Evolutionary conservation across 1,140 invertebrate genomes (phyloP).

Genomic region (Philotrypesis tridentata): DNA sequence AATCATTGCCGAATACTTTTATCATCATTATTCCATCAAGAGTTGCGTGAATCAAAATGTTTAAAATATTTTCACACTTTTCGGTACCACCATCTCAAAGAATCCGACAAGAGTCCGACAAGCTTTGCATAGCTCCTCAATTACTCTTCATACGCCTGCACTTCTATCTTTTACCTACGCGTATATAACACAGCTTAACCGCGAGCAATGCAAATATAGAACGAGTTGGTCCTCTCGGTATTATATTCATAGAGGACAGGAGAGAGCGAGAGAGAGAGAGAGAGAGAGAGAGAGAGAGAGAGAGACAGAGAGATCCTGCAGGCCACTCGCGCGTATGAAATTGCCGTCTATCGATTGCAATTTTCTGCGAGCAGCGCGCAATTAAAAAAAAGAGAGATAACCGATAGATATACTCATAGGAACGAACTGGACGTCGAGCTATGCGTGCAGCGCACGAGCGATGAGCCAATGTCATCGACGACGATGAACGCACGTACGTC

Average conservation of each 20-base stretch:
- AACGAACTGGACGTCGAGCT: no score
- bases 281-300: no score
- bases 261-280: no score
- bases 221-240: background rate
- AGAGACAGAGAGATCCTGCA: background rate
- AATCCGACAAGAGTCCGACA: no score
- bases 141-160: background rate
- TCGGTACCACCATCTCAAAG: no score
- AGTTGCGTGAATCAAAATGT: no score
- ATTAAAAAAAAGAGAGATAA: background rate
- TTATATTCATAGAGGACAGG: background rate
- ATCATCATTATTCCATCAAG: no score
- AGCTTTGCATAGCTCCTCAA: no score
- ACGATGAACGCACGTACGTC: background rate
- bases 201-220: background rate
- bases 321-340: background rate
- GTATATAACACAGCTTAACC: background rate
- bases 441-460: background rate
- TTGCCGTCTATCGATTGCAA: background rate
- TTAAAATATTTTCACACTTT: no score
- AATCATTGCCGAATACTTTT: no score
- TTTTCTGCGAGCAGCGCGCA: background rate
- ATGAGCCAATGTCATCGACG: background rate
- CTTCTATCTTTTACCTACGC: no score
- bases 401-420: no score